These are phyloP conservation scores for Seira musarum DNA, from an alignment of 2,888 invertebrate genomes.

Conservation along the genomic window DNA sequence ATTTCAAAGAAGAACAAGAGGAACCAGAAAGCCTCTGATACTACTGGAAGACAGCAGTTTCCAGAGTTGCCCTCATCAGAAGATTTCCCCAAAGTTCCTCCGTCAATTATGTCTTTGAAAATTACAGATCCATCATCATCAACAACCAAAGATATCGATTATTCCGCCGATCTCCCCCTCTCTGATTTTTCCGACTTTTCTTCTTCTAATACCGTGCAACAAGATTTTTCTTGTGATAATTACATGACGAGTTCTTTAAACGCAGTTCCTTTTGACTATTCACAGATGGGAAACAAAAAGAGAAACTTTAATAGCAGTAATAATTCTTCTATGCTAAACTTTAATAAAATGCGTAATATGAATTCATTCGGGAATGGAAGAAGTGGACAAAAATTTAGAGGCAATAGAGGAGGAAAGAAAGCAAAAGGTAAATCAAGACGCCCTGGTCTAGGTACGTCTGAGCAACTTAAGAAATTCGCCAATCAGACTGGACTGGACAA, in stretches of 20 bases:
- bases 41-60: not conserved
- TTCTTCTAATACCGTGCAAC: not conserved
- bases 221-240: constrained; percentile 37
- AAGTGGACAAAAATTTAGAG: constrained; percentile 37
- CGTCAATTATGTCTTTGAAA: constrained; percentile 19
- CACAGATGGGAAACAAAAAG: constrained; percentile 37
- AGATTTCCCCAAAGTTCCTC: constrained; percentile 25
- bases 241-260: constrained; percentile 6
- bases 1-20: constrained; percentile 14
- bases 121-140: not conserved
- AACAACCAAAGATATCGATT: constrained; percentile 37
- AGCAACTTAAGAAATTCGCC: constrained; percentile 36
- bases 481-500: constrained; percentile 19
- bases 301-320: not conserved
- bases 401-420: constrained; percentile 43
- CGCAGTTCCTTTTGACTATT: constrained; percentile 56
- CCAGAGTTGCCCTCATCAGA: constrained; percentile 24
- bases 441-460: constrained; percentile 51
- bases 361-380: constrained; percentile 34
- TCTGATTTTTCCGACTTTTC: constrained; percentile 34
- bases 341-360: not conserved
- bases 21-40: not conserved
- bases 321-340: not conserved
- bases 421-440: constrained; percentile 33
- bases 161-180: constrained; percentile 37